Evolutionary conservation across 2,888 invertebrate species (phyloP).

Genomic region (Anorthoa munda): DNA sequence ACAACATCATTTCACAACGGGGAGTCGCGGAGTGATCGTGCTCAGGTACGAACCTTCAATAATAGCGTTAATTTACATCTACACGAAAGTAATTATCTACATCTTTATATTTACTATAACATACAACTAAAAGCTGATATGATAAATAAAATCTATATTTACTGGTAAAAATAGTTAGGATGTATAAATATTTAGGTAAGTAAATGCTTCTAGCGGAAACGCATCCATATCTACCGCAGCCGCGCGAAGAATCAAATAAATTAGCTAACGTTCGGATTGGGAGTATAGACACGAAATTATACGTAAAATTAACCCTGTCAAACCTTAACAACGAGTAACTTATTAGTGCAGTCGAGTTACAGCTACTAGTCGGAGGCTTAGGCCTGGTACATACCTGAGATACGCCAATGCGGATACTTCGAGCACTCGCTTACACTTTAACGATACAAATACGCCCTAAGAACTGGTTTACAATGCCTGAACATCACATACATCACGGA

Average conservation of each 20-base stretch:
- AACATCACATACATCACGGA: conserved; percentile 85
- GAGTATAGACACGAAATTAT: conserved; percentile 72
- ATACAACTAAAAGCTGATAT: conserved; percentile 86
- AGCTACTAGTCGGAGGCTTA: conserved; percentile 58
- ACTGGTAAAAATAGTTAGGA: conserved; percentile 82
- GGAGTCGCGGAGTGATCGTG: conserved; percentile 65
- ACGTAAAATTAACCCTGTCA: conserved; percentile 85
- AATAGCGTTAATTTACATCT: conserved; percentile 71
- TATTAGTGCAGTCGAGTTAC: conserved; percentile 65
- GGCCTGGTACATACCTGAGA: conserved; percentile 85
- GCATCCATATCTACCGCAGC: conserved; percentile 57
- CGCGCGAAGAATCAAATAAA: conserved; percentile 76
- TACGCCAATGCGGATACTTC: conserved; percentile 78
- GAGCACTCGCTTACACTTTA: conserved; percentile 85
- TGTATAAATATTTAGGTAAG: conserved; percentile 80
- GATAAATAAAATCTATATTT: conserved; percentile 88
- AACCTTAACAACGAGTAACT: conserved; percentile 73
- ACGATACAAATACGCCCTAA: conserved; percentile 79
- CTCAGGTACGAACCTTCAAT: conserved; percentile 82
- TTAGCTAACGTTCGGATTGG: conserved; percentile 73
- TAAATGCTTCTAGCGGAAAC: conserved; percentile 79
- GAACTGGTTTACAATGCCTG: conserved; percentile 80
- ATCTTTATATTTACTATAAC: conserved; percentile 76
- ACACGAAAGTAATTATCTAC: conserved; percentile 80
- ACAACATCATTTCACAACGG: conserved; percentile 65